phyloP scores from a whole-genome alignment of 2,113 vertebrate genomes.

The rabbit (Oryctolagus cuniculus) region mOryCun1.1 NC_091451.1:41467001-41467500 shows the following conservation, averaged over 20 bases:
- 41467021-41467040: neutral
- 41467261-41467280: neutral
- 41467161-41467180: neutral
- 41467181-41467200: neutral
- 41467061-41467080: fast-evolving
- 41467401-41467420: neutral
- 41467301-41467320: neutral
- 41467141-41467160: neutral
- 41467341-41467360: fast-evolving
- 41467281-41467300: fast-evolving
- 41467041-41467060: fast-evolving
- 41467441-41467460: neutral
- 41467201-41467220: neutral
- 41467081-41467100: fast-evolving
- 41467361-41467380: fast-evolving
- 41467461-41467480: neutral
- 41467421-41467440: fast-evolving
- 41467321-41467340: neutral
- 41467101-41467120: too few relatives aligned
- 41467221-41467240: neutral
- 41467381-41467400: neutral
- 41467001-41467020: neutral
- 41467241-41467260: neutral
- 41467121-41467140: neutral
- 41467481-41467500: too few relatives aligned